Evolutionary conservation across 2,888 invertebrate species (phyloP), one percentile per base, ranked within the genome.

Genomic region (Agonopterix subpropinquella): DNA sequence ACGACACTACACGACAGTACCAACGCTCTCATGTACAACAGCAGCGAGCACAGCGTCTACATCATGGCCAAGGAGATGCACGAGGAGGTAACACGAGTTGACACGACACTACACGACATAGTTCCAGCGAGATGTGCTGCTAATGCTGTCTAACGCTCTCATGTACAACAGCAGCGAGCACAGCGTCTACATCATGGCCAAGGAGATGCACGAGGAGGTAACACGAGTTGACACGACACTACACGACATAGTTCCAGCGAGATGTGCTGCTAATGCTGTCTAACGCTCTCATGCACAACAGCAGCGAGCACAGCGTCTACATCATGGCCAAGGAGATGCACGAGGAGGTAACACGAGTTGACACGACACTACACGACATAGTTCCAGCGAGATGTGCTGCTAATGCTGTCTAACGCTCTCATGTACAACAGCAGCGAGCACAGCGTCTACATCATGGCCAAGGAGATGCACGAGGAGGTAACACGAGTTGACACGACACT

Each of bases 241-340:
- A n/a, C n/a, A n/a, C n/a, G 4, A 2, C 4, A 18, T n/a, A n/a
- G n/a, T n/a, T 98, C 70, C 96, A 97, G 60, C 90, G 96, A 0
- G 97, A 97, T 65, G 92, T 98, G 11, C 90, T 97, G 76, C 84
- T 97, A 8, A 98, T 98, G 97, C 93, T 98, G 62, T 92, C 93
- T 49, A 99, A 99, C 81, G 96, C 98, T 0, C 90, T 97, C 18
- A 96, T 98, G 93, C 96, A 96, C 80, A 98, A 98, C 80, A 94
- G 94, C 73, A 93, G 93, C 2, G 92, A 94, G 57, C 95, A 96
- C 56, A 91, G 93, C 56, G 94, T 97, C 3, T 93, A 94, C 75
- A 91, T 91, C 50, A 95, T 96, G 93, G 95, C 98, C 0, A 86
- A 90, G 52, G 93, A 95, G 53, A 95, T 97, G 93, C 93, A 94